A percentile compares a stretch with the other conserved stretches of the same genome.
phyloP scores from a whole-genome alignment of 2,113 vertebrate species.

The Phyllostomus hastatus region DNA sequence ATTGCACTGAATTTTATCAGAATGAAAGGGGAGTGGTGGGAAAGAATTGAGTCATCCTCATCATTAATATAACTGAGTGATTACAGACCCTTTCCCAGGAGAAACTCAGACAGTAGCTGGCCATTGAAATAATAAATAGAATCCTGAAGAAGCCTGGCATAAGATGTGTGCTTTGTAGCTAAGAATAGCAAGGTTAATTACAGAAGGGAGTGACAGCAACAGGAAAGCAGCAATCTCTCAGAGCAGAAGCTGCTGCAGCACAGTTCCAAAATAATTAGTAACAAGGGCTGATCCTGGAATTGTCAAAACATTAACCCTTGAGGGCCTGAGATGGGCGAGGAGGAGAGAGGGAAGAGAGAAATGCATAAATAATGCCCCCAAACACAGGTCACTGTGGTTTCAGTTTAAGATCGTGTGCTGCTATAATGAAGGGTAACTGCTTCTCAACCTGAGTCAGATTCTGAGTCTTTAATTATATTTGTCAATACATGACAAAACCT shows the following conservation, averaged over 20 bases:
- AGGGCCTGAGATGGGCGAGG: background rate
- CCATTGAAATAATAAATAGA: constrained; percentile 60
- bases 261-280: constrained; percentile 75
- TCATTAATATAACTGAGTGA: constrained; percentile 47
- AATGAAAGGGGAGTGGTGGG: background rate
- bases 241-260: constrained; percentile 62
- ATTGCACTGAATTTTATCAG: constrained; percentile 52
- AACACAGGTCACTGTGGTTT: background rate
- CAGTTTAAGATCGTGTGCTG: background rate
- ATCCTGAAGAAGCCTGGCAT: constrained; percentile 19
- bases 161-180: constrained; percentile 52
- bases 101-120: constrained; percentile 40
- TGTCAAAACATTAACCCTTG: constrained; percentile 65
- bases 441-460: background rate
- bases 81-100: constrained; percentile 38
- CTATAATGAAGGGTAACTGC: background rate
- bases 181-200: constrained; percentile 77
- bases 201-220: constrained; percentile 26
- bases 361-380: no score
- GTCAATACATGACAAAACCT: background rate
- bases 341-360: rapidly evolving
- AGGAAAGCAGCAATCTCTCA: constrained; percentile 46
- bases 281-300: constrained; percentile 62
- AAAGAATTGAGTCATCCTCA: constrained; percentile 12
- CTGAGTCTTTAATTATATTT: background rate